Conservation (phyloP, 2,113 vertebrate genomes). For the Thalassoma bifasciatum region DNA sequence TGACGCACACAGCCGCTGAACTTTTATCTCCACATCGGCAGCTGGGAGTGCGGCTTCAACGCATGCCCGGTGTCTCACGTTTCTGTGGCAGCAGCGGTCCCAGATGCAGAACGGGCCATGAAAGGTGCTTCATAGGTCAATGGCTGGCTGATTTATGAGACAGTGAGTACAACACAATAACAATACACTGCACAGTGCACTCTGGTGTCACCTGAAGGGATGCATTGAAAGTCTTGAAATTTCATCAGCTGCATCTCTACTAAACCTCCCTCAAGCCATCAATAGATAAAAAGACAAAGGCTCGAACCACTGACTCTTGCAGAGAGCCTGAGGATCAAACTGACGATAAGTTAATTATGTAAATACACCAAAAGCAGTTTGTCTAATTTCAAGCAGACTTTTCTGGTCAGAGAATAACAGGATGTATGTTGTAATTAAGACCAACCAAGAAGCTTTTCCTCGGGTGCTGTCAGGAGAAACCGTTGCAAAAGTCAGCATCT, state of each 20-base stretch:
- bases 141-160: slow-evolving; percentile 50
- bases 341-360: slow-evolving; percentile 58
- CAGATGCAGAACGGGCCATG: slow-evolving; percentile 38
- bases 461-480: slow-evolving; percentile 60
- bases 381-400: slow-evolving; percentile 75
- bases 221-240: slow-evolving; percentile 29
- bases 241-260: slow-evolving; percentile 29
- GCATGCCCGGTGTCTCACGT: slow-evolving; percentile 61
- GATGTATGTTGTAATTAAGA: slow-evolving; percentile 58
- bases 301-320: slow-evolving; percentile 29
- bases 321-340: slow-evolving; percentile 51
- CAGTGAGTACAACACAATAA: slow-evolving; percentile 14
- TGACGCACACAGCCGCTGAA: slow-evolving; percentile 73
- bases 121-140: slow-evolving; percentile 50
- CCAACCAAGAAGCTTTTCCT: slow-evolving; percentile 55
- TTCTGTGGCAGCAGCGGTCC: slow-evolving; percentile 35
- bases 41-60: slow-evolving; percentile 60
- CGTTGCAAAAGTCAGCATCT: slow-evolving; percentile 26
- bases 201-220: slow-evolving; percentile 32
- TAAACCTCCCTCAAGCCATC: not conserved
- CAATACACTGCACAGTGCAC: not conserved
- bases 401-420: slow-evolving; percentile 67
- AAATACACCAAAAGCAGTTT: slow-evolving; percentile 59
- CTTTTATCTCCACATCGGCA: slow-evolving; percentile 78
- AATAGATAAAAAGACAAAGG: not conserved